Evolutionary conservation across 2,797 vertebrate genomes (phyloP).

Genomic region (Arremon aurantiirostris): DNA sequence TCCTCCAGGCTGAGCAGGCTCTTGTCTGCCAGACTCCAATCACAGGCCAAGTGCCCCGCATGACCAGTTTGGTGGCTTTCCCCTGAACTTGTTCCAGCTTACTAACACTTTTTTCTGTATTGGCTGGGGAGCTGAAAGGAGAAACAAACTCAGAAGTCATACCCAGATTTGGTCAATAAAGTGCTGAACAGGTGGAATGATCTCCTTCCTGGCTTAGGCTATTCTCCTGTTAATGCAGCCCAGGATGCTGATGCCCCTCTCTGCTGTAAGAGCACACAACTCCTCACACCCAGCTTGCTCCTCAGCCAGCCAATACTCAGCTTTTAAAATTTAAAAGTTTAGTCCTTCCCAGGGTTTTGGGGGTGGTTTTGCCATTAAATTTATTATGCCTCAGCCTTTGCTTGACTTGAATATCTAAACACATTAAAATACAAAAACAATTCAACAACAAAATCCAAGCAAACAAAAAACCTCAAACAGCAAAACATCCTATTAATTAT

Average conservation of each 20-base stretch:
- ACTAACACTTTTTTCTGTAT: neutral
- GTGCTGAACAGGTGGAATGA: neutral
- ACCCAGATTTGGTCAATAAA: neutral
- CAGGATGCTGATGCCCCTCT: neutral
- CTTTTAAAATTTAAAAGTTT: neutral
- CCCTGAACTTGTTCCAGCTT: neutral
- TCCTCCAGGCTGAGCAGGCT: neutral
- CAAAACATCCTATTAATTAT: neutral
- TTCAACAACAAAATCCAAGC: neutral
- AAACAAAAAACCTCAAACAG: neutral
- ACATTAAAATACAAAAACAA: neutral
- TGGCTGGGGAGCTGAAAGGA: neutral
- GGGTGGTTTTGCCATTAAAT: neutral
- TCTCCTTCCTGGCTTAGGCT: neutral
- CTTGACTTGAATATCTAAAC: neutral
- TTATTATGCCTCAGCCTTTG: neutral
- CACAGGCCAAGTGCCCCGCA: neutral
- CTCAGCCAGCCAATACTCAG: neutral
- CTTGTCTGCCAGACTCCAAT: neutral
- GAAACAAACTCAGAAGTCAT: neutral
- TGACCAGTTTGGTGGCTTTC: neutral
- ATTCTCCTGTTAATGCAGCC: rapidly evolving
- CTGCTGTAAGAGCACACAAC: rapidly evolving
- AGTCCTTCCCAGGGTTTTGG: neutral
- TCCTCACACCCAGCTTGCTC: neutral